Evolutionary conservation across 2,113 vertebrate species (phyloP).

Genomic region (Bostrychus sinensis): DNA sequence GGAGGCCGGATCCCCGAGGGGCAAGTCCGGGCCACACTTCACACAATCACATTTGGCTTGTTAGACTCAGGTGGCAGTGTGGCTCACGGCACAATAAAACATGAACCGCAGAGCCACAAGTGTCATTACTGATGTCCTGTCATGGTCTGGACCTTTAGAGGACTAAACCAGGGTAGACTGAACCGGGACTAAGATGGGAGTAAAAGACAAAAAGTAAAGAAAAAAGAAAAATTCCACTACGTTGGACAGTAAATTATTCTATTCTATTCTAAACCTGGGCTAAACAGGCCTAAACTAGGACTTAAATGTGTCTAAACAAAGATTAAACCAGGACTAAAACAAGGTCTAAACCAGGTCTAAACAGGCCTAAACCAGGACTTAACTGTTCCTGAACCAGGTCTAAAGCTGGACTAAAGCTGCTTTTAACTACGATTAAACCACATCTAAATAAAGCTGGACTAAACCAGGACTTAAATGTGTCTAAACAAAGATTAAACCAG

Average conservation of each 20-base stretch:
- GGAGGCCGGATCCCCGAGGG: constrained; percentile 36
- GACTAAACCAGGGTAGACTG: not conserved
- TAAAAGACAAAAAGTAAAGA: too few relatives aligned
- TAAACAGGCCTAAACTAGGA: too few relatives aligned
- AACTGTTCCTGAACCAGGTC: too few relatives aligned
- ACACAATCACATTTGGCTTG: constrained; percentile 39
- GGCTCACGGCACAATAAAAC: constrained; percentile 12
- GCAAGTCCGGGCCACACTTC: constrained; percentile 9
- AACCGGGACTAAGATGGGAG: not conserved
- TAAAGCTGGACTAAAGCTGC: too few relatives aligned
- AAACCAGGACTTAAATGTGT: not conserved
- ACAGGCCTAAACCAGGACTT: not conserved
- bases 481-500: too few relatives aligned
- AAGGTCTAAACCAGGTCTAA: not conserved
- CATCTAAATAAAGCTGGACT: not conserved
- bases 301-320: not conserved
- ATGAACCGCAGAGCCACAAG: too few relatives aligned
- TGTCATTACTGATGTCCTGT: not conserved
- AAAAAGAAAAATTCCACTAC: too few relatives aligned
- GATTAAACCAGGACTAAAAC: not conserved
- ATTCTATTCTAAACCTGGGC: too few relatives aligned
- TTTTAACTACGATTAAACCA: too few relatives aligned
- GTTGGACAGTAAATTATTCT: too few relatives aligned
- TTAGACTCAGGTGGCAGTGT: constrained; percentile 8
- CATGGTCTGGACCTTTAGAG: not conserved